phyloP scores from a whole-genome alignment of 2,797 vertebrate species.

The Sciurus vulgaris region DNA sequence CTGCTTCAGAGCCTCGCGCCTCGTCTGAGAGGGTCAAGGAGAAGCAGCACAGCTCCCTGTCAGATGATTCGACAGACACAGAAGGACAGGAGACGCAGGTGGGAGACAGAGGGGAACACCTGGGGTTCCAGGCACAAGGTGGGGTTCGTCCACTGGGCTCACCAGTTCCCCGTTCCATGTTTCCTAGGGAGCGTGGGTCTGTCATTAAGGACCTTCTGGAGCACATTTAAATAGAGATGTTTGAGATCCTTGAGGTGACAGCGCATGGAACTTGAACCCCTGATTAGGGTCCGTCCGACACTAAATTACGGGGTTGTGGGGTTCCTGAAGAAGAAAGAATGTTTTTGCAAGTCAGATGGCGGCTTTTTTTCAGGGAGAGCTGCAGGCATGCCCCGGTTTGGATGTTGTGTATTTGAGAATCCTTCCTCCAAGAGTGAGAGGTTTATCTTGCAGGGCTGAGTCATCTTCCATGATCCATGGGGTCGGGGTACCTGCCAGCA shows the following conservation, averaged over 20 bases:
- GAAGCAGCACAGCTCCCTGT: neutral
- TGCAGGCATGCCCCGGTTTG: neutral
- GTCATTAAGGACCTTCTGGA: neutral
- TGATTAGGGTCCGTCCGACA: neutral
- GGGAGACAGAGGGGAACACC: neutral
- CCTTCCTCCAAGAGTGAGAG: neutral
- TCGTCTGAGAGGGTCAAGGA: neutral
- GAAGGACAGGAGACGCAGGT: neutral
- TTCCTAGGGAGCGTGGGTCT: neutral
- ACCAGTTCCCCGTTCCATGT: neutral
- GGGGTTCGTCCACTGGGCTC: neutral
- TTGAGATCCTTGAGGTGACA: neutral
- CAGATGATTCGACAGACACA: neutral
- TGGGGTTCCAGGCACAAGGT: neutral
- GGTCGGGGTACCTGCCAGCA: neutral
- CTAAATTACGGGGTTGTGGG: neutral
- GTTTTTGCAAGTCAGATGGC: neutral
- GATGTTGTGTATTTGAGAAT: neutral
- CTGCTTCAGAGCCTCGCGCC: neutral
- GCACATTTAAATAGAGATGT: neutral
- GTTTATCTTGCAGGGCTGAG: neutral
- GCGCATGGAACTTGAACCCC: neutral
- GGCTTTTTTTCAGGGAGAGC: neutral
- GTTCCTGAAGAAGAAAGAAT: neutral
- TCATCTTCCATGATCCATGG: neutral